These are phyloP conservation scores for Amblyopsis rosae DNA, from an alignment of 2,113 vertebrate genomes.

Conservation along the genomic window DNA sequence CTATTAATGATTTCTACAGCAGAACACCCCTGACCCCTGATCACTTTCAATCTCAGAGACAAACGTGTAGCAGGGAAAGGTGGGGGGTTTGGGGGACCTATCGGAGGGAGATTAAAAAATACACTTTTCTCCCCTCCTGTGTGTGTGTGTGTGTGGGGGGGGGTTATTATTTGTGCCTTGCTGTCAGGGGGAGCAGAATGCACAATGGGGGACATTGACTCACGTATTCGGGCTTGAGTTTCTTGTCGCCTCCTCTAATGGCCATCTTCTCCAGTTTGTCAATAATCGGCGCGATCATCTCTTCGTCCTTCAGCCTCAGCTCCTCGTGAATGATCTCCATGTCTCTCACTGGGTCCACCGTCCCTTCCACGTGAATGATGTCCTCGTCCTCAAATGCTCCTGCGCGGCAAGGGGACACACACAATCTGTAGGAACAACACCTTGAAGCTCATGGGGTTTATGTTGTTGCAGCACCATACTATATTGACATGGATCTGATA, in stretches of 20 bases:
- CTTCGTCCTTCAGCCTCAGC: conserved; percentile 91
- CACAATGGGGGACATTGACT: conserved; percentile 80
- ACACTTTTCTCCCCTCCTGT: conserved; percentile 60
- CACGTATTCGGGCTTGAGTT: conserved; percentile 96
- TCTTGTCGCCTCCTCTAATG: conserved; percentile 90
- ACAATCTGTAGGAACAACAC: conserved; percentile 2
- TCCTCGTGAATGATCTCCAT: conserved; percentile 88
- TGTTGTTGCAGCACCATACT: no score
- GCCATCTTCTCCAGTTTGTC: conserved; percentile 96
- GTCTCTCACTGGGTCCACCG: conserved; percentile 92
- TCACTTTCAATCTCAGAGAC: conserved; percentile 76
- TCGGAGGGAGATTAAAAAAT: conserved; percentile 65
- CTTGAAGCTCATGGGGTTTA: no score
- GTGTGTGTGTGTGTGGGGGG: conserved; percentile 52
- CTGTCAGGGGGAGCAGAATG: conserved; percentile 67
- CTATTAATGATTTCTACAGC: conserved; percentile 82
- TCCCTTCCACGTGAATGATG: conserved; percentile 96
- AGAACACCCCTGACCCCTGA: conserved; percentile 78
- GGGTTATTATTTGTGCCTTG: conserved; percentile 75
- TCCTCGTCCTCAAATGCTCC: conserved; percentile 96
- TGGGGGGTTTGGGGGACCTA: conserved; percentile 56
- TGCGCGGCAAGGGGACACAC: conserved; percentile 48
- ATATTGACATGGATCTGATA: no score
- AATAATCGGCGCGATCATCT: conserved; percentile 90
- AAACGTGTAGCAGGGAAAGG: conserved; percentile 45